Percentiles rank a stretch among this genome's conserved stretches.
Evolutionary conservation across 2,888 invertebrate genomes (phyloP).

Genomic region (Torymus auratus): DNA sequence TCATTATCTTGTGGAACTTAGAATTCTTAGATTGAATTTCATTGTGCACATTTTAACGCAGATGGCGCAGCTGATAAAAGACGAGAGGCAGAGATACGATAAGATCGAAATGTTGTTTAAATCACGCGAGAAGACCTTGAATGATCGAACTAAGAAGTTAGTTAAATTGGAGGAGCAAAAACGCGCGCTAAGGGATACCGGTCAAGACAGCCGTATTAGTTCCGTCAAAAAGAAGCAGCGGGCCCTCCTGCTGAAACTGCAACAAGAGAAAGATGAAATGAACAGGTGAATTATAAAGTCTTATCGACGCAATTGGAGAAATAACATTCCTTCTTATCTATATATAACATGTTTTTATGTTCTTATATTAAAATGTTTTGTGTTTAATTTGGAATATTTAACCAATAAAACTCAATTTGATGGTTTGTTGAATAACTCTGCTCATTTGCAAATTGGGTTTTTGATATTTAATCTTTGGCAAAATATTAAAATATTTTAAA

Average conservation of each 20-base stretch:
- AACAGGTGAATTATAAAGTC: constrained; percentile 77
- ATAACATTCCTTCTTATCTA: constrained; percentile 50
- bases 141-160: constrained; percentile 81
- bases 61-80: constrained; percentile 82
- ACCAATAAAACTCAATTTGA: not conserved
- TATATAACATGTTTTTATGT: constrained; percentile 21
- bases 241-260: constrained; percentile 81
- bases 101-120: constrained; percentile 83
- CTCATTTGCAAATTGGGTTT: too few species aligned
- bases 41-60: constrained; percentile 61
- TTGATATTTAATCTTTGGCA: too few species aligned
- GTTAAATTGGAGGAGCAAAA: constrained; percentile 82
- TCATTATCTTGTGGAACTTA: constrained; percentile 14
- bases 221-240: constrained; percentile 84
- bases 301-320: constrained; percentile 41
- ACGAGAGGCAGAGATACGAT: constrained; percentile 83
- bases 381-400: not conserved
- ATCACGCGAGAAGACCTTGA: constrained; percentile 82
- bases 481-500: too few species aligned
- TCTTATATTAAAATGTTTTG: not conserved
- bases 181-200: constrained; percentile 75
- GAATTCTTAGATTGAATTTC: constrained; percentile 31
- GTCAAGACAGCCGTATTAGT: constrained; percentile 74
- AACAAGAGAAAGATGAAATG: constrained; percentile 84
- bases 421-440: too few species aligned